These are phyloP conservation scores for Otolemur garnettii DNA, from an alignment of 2,113 vertebrate genomes.

Conservation along the genomic window DNA sequence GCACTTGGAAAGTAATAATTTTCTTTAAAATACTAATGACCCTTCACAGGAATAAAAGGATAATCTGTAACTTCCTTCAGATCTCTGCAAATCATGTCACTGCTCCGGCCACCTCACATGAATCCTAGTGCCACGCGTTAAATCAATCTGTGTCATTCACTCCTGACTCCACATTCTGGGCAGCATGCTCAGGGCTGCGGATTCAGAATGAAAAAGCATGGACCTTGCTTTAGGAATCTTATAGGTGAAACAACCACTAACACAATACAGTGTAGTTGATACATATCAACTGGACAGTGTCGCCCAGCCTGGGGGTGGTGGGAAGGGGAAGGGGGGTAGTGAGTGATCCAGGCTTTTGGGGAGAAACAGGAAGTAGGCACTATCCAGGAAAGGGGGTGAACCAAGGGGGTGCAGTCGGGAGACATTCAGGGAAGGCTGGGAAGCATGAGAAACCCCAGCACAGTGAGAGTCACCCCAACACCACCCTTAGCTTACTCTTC, in stretches of 20 bases:
- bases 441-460: background rate
- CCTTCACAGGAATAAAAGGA: slow-evolving; percentile 51
- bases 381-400: background rate
- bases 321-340: background rate
- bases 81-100: background rate
- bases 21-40: slow-evolving; percentile 54
- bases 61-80: background rate
- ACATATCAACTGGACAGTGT: background rate
- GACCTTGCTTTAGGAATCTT: background rate
- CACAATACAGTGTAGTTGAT: background rate
- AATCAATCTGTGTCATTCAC: background rate
- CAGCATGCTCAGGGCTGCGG: background rate
- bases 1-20: slow-evolving; percentile 44
- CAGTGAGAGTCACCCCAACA: background rate
- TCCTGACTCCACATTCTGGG: background rate
- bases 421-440: background rate
- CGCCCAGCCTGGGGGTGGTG: background rate
- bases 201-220: background rate
- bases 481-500: background rate
- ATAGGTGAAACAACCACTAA: background rate
- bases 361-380: background rate
- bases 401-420: background rate
- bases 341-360: background rate
- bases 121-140: background rate
- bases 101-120: background rate